Evolutionary conservation across 2,797 vertebrate genomes (phyloP).

Genomic region (Helostoma temminkii): DNA sequence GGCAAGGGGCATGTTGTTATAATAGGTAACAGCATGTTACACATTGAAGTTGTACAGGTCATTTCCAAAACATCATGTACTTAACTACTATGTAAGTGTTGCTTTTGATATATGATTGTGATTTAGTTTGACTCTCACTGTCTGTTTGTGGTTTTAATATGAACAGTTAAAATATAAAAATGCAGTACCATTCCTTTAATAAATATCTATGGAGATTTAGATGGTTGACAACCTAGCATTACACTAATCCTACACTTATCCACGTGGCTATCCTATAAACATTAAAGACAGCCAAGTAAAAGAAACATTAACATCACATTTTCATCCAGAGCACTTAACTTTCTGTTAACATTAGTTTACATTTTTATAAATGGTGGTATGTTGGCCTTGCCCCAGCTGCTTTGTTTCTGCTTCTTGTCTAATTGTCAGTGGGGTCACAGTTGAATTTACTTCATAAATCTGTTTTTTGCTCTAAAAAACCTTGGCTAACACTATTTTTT

Average conservation of each 20-base stretch:
- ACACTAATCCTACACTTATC: background rate
- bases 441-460: background rate
- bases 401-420: conserved; percentile 1
- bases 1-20: conserved; percentile 54
- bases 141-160: background rate
- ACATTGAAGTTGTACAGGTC: conserved; percentile 68
- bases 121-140: conserved; percentile 22
- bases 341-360: background rate
- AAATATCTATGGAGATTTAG: conserved; percentile 4
- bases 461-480: background rate
- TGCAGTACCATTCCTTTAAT: background rate
- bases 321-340: background rate
- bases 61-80: conserved; percentile 43
- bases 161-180: background rate
- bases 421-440: background rate
- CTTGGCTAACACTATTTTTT: background rate
- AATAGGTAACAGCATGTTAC: conserved; percentile 46
- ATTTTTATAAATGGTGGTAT: background rate
- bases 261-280: background rate
- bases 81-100: conserved; percentile 35
- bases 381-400: background rate
- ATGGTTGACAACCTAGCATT: background rate
- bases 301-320: background rate
- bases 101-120: conserved; percentile 31
- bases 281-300: background rate